Conservation (phyloP, 2,113 vertebrate species). For the Cinclus mexicanus region DNA sequence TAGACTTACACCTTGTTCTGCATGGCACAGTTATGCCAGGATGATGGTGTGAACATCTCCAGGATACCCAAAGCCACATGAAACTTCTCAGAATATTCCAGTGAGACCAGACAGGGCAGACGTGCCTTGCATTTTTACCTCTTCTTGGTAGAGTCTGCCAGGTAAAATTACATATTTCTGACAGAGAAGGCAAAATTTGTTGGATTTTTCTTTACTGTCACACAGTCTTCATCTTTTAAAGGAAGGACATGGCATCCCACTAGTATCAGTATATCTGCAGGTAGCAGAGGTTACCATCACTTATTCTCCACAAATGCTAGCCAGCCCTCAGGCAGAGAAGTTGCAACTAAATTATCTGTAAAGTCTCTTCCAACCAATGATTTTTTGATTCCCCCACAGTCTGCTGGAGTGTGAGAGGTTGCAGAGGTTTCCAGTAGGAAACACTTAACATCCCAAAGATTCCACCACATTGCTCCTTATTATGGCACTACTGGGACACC, state of each 20-base stretch:
- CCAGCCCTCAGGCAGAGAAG: neutral
- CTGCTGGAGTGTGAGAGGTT: neutral
- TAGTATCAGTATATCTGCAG: neutral
- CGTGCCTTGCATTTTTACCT: neutral
- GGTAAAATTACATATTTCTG: neutral
- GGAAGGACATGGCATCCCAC: neutral
- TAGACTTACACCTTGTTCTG: neutral
- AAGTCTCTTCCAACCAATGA: neutral
- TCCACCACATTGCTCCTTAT: accelerated
- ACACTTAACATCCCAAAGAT: neutral
- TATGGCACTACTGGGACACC: neutral
- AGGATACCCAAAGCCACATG: neutral
- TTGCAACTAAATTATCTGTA: neutral
- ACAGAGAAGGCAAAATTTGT: neutral
- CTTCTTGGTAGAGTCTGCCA: neutral
- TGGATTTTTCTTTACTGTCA: neutral
- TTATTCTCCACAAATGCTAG: neutral
- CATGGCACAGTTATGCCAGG: neutral
- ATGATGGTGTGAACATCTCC: neutral
- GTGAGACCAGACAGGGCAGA: neutral
- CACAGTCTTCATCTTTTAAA: neutral
- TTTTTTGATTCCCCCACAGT: neutral
- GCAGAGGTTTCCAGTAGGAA: neutral
- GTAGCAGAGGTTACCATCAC: neutral
- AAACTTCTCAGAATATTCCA: neutral